phyloP scores from a whole-genome alignment of 2,113 vertebrate genomes.

The Lampris incognitus region DNA sequence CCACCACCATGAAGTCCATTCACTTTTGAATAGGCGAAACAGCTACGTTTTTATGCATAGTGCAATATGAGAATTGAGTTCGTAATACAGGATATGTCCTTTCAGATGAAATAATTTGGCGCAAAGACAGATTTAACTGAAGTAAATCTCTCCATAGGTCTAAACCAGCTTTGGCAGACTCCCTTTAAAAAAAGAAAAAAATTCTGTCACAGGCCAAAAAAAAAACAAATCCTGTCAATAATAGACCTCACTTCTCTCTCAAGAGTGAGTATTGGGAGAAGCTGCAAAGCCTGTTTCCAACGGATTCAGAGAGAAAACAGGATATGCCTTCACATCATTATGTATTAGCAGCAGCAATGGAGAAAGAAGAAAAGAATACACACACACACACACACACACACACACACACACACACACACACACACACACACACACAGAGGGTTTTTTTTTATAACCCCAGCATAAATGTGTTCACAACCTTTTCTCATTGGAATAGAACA shows the following conservation, averaged over 20 bases:
- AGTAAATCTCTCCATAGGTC: constrained; percentile 38
- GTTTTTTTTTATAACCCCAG: no score
- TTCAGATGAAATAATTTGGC: constrained; percentile 52
- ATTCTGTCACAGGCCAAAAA: constrained; percentile 52
- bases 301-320: constrained; percentile 47
- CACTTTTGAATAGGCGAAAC: constrained; percentile 44
- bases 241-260: constrained; percentile 35
- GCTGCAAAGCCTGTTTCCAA: constrained; percentile 15
- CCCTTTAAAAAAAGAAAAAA: constrained; percentile 49
- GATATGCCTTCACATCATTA: constrained; percentile 39
- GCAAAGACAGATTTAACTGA: constrained; percentile 57
- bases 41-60: constrained; percentile 42
- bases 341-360: constrained; percentile 46
- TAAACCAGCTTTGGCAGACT: constrained; percentile 61
- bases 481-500: no score
- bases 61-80: constrained; percentile 47
- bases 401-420: no score
- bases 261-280: constrained; percentile 39
- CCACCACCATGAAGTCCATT: constrained; percentile 45
- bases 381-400: background rate
- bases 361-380: constrained; percentile 43
- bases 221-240: constrained; percentile 59
- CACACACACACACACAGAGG: no score
- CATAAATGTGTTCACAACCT: no score
- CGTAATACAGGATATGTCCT: constrained; percentile 34